These are phyloP conservation scores for Peromyscus polionotus DNA, from an alignment of 2,113 vertebrate species.

Conservation along the genomic window DNA sequence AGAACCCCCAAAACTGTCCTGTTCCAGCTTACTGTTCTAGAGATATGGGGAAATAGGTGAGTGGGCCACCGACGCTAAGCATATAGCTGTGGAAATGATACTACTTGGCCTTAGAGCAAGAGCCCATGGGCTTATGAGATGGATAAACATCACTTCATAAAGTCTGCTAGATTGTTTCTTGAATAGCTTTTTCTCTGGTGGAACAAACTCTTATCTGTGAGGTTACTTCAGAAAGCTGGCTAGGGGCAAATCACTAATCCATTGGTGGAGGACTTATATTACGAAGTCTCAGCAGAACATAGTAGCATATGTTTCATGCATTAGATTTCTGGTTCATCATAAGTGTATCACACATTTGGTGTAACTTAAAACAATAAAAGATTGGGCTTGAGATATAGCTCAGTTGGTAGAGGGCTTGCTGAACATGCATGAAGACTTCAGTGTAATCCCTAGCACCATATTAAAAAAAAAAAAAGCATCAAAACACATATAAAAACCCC, in stretches of 20 bases:
- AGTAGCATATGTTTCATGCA: background rate
- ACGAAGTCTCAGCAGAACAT: background rate
- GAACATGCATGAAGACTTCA: background rate
- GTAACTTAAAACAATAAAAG: background rate
- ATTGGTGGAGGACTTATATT: background rate
- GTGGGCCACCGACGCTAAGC: background rate
- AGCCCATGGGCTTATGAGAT: background rate
- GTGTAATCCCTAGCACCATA: background rate
- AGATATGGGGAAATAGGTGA: conserved; percentile 51
- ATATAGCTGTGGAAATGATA: background rate
- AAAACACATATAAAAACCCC: background rate
- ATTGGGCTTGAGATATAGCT: background rate
- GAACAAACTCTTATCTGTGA: background rate
- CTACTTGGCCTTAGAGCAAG: background rate
- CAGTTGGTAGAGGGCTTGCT: background rate
- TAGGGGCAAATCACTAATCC: too few species aligned
- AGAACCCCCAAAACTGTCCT: background rate
- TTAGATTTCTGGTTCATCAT: background rate
- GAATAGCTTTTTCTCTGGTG: background rate
- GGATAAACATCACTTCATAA: background rate
- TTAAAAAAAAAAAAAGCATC: background rate
- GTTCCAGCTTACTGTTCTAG: background rate
- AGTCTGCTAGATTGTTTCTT: background rate
- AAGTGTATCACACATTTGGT: background rate
- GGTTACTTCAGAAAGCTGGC: background rate